Percentiles rank a stretch among this genome's conserved stretches.
phyloP scores from a whole-genome alignment of 2,797 vertebrate genomes.

The Trematomus bernacchii region DNA sequence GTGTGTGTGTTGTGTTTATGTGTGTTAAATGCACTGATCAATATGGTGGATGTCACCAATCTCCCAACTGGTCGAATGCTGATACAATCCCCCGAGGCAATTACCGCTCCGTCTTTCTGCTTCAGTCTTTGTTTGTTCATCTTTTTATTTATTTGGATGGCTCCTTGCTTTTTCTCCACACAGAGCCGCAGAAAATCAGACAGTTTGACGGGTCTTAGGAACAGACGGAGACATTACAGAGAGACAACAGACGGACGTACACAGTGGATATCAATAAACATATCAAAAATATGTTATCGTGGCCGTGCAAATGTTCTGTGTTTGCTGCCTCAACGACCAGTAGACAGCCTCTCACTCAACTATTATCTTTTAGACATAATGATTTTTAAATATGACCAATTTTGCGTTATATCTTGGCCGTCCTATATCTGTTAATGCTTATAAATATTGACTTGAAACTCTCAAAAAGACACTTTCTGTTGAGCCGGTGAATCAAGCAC shows the following conservation, averaged over 20 bases:
- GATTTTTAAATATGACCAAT: background rate
- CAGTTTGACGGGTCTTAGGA: slow-evolving; percentile 5
- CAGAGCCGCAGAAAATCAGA: background rate
- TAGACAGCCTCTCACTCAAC: background rate
- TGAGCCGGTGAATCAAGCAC: no score
- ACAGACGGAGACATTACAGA: background rate
- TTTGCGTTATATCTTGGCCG: no score
- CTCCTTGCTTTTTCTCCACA: slow-evolving; percentile 6
- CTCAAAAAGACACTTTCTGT: no score
- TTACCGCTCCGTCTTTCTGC: slow-evolving; percentile 8
- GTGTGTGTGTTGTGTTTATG: slow-evolving; percentile 24
- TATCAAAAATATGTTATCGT: background rate
- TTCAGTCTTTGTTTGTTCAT: background rate
- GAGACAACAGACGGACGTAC: background rate
- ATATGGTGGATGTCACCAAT: slow-evolving; percentile 74
- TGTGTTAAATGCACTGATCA: slow-evolving; percentile 68
- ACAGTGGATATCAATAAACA: slow-evolving; percentile 16
- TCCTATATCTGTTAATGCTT: no score
- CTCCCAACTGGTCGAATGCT: slow-evolving; percentile 52
- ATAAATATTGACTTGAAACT: no score
- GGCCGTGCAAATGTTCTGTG: background rate
- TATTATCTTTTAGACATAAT: background rate
- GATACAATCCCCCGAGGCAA: slow-evolving; percentile 58
- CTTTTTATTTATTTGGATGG: slow-evolving; percentile 12
- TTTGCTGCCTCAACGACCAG: background rate